Conservation (phyloP, 2,797 vertebrate species). For the Rhincodon typus region DNA sequence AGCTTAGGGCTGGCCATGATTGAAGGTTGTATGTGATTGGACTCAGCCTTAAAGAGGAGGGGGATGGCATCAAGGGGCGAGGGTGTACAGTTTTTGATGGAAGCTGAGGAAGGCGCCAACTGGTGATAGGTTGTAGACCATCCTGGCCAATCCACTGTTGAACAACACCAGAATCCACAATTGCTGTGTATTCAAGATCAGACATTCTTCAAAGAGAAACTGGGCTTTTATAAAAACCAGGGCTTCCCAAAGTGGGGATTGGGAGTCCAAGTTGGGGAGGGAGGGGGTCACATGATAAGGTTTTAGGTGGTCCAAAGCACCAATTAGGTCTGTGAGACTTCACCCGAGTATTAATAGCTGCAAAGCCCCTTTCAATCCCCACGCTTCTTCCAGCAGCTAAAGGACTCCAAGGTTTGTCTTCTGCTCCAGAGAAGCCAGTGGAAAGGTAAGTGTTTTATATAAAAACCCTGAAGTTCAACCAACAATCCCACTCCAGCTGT, state of each 20-base stretch:
- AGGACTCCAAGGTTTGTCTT: no score
- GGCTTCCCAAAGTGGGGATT: neutral
- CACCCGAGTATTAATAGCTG: no score
- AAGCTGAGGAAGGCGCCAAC: neutral
- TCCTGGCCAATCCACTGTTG: neutral
- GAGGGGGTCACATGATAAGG: no score
- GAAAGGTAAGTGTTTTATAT: no score
- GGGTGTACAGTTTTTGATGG: neutral
- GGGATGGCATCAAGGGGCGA: neutral
- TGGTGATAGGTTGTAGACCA: neutral
- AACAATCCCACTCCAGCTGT: no score
- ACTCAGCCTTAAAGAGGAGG: neutral
- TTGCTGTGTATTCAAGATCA: neutral
- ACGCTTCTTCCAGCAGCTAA: no score
- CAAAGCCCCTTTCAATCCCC: no score
- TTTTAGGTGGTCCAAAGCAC: no score
- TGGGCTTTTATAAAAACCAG: neutral
- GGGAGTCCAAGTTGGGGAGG: no score
- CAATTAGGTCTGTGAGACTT: no score
- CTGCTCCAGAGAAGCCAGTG: no score
- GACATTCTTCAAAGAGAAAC: neutral
- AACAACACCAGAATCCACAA: neutral
- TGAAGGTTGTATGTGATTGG: neutral
- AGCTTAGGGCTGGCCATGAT: neutral
- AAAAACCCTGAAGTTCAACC: no score